A percentile compares a stretch with the other conserved stretches of the same genome.
Evolutionary conservation across 2,797 vertebrate species (phyloP).

Genomic region (Prunella strophiata): DNA sequence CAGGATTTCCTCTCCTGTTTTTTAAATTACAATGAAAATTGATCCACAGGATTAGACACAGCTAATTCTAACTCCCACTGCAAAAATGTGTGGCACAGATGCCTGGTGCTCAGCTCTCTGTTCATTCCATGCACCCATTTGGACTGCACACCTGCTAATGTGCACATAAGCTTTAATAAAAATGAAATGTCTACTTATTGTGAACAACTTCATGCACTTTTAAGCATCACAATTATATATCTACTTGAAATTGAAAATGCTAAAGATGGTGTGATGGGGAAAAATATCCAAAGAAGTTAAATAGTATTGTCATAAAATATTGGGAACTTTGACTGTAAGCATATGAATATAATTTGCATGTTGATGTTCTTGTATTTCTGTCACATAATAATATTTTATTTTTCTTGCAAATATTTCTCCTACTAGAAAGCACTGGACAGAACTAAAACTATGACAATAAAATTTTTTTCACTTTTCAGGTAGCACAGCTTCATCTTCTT

Average conservation of each 20-base stretch:
- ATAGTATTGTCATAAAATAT: not conserved
- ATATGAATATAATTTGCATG: not conserved
- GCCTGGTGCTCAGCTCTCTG: not conserved
- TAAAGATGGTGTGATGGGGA: not conserved
- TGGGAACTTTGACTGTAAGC: not conserved
- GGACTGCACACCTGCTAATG: not conserved
- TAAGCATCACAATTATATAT: not conserved
- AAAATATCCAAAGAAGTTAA: not conserved
- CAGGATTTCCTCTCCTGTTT: not conserved
- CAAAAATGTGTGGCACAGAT: not conserved
- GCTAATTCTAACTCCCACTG: not conserved
- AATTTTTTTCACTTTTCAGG: not conserved
- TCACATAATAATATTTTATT: not conserved
- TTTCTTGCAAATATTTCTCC: not conserved
- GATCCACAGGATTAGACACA: not conserved
- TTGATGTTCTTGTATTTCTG: not conserved
- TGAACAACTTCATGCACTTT: not conserved
- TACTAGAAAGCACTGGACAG: not conserved
- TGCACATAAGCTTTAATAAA: not conserved
- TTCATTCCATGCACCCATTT: rapidly evolving
- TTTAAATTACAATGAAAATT: not conserved
- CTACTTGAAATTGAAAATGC: not conserved
- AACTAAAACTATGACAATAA: not conserved
- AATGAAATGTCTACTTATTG: not conserved
- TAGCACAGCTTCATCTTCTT: not conserved